phyloP scores from a whole-genome alignment of 1,140 invertebrate species.

The Cyclina sinensis region DNA sequence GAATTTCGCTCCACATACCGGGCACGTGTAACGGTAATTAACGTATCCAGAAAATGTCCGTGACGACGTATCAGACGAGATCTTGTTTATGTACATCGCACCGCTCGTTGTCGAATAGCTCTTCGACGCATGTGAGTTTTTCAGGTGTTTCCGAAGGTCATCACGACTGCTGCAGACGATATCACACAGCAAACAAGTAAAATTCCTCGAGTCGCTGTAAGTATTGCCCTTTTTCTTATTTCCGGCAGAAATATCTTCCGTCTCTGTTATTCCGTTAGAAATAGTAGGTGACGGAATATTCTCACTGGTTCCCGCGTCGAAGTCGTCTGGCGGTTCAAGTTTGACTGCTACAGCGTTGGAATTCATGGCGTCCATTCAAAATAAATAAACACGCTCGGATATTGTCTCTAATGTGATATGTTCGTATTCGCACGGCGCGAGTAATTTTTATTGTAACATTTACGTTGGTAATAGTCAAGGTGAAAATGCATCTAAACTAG shows the following conservation, averaged over 20 bases:
- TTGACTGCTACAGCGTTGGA: conserved; percentile 38
- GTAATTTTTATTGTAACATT: background rate
- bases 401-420: background rate
- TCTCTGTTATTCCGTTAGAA: background rate
- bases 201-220: conserved; percentile 11
- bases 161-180: conserved; percentile 40
- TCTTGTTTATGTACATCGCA: background rate
- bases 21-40: conserved; percentile 59
- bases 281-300: background rate
- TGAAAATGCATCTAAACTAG: background rate
- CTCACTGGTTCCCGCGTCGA: background rate
- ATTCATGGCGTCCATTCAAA: conserved; percentile 26
- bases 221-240: background rate
- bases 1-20: conserved; percentile 61
- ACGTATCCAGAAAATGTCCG: conserved; percentile 33
- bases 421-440: background rate
- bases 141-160: conserved; percentile 44
- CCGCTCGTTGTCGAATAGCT: background rate
- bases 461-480: background rate
- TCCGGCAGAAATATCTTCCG: background rate
- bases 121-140: conserved; percentile 35
- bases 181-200: conserved; percentile 57
- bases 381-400: background rate
- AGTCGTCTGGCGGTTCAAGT: conserved; percentile 56
- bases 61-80: background rate